Base-by-base conservation (phyloP, 2,113 vertebrate species). In the Sinocyclocheilus anophthalmus region DNA sequence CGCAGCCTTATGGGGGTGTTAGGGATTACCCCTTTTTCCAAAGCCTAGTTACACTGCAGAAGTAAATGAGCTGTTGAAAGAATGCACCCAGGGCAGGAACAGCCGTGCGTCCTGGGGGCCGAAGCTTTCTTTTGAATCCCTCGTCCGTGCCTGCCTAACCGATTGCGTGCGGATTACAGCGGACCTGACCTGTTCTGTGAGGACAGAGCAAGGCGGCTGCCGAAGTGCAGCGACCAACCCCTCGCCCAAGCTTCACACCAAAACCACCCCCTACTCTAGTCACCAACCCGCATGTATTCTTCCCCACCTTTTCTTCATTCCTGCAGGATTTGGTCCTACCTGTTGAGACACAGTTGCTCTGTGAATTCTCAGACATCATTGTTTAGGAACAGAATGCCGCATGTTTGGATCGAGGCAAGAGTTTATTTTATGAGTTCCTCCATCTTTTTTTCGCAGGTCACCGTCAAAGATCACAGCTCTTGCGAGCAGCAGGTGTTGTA, bases 91-190 rank as follows among this genome's bases (percentile, higher is more conserved):
- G 77, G 85, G 88, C 83, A 85, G 88, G 85, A 55, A 55, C 37
- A 63, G 67, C 83, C 81, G 63, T 85, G 61, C 67, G 73, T 87
- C 88, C 88, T 85, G 84, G 86, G 94, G 96, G 90, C 91, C 90
- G 90, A 85, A 91, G 92, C 93, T 93, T 95, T n/a, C n/a, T n/a
- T n/a, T n/a, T n/a, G n/a, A n/a, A n/a, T n/a, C n/a, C n/a, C n/a
- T n/a, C n/a, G n/a, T n/a, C n/a, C n/a, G n/a, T n/a, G n/a, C n/a
- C n/a, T n/a, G n/a, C n/a, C n/a, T n/a, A 95, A 94, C 88, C 83
- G 89, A 96, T 92, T 95, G 91, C n/a, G 90, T 90, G 93, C n/a
- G 91, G 94, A 95, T 95, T 94, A 92, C 91, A 87, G 85, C 94
- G 94, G 92, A 93, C 95, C 94, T 88, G 84, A 95, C n/a, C n/a